Evolutionary conservation across 1,140 invertebrate species (phyloP), one percentile per base, ranked within the genome.

Genomic region (Hesperophylax magnus): DNA sequence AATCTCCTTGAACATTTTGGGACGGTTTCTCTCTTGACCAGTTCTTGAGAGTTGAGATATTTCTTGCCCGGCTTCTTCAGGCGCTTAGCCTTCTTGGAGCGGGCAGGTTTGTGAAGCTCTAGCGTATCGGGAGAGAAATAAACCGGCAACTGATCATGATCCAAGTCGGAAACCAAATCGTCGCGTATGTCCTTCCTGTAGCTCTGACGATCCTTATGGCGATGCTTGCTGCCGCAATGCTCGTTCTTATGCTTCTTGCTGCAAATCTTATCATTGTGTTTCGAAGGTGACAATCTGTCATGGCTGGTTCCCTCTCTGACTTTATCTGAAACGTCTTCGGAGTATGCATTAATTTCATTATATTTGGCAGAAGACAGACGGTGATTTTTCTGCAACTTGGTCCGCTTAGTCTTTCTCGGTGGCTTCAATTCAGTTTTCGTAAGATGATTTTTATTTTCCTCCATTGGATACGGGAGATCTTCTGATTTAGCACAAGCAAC

Each of bases 231-330:
- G 14, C 7, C n/a, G 22, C 65, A 60, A 20, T 81, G 74, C 15
- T 81, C 76, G 20, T 78, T 81, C 17, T 81, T 78, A 17, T 78
- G 79, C 17, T 60, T 34, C 47, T 77, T 81, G 56, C 24, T 65
- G 60, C 53, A 54, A 56, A 60, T 22, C 60, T 74, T 81, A 52
- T 63, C 72, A 7, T 52, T 69, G 8, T 47, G n/a, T 63, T 78
- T 78, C 6, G 65, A 24, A 31, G 77, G 77, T 3, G 77, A 78
- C 39, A 56, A 34, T 71, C 77, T 69, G n/a, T 78, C 61, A 67
- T 34, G 71, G 31, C 18, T 54, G 11, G n/a, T 20, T 15, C 58
- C 18, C 24, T 67, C 63, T 11, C 9, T 72, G 5, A 27, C 2
- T 27, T 17, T 14, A 24, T 24, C 11, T 17, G 18, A 52, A 24